phyloP scores from a whole-genome alignment of 2,113 vertebrate species.

The Chaetura pelagica region DNA sequence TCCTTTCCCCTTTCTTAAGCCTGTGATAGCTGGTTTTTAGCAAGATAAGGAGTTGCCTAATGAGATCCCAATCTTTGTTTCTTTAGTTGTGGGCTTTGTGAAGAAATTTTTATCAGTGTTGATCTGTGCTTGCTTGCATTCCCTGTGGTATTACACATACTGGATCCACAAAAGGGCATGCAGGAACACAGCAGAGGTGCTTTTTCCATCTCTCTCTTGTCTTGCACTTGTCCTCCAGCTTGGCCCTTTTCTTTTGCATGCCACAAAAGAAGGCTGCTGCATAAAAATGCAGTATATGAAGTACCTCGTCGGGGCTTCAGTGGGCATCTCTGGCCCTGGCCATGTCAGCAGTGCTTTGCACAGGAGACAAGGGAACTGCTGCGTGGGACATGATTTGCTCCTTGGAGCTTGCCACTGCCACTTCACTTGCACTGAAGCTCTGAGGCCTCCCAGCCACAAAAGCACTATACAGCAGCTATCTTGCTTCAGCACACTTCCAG shows the following conservation, averaged over 20 bases:
- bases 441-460: neutral
- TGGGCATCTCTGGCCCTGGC: neutral
- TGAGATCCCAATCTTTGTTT: neutral
- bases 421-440: neutral
- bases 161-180: neutral
- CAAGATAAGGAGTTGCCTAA: neutral
- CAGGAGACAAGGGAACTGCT: neutral
- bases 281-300: accelerated
- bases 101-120: neutral
- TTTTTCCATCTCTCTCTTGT: neutral
- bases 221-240: accelerated
- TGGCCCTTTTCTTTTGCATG: neutral
- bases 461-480: neutral
- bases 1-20: neutral
- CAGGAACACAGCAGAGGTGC: neutral
- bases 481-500: neutral
- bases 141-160: neutral
- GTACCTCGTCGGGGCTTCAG: accelerated
- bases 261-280: neutral
- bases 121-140: neutral
- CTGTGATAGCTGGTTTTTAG: neutral
- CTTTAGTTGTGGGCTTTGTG: neutral
- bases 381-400: neutral
- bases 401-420: accelerated
- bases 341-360: neutral